A percentile compares a stretch with the other conserved stretches of the same genome.
Evolutionary conservation across 2,113 vertebrate genomes (phyloP).

Genomic region (Antennarius striatus): DNA sequence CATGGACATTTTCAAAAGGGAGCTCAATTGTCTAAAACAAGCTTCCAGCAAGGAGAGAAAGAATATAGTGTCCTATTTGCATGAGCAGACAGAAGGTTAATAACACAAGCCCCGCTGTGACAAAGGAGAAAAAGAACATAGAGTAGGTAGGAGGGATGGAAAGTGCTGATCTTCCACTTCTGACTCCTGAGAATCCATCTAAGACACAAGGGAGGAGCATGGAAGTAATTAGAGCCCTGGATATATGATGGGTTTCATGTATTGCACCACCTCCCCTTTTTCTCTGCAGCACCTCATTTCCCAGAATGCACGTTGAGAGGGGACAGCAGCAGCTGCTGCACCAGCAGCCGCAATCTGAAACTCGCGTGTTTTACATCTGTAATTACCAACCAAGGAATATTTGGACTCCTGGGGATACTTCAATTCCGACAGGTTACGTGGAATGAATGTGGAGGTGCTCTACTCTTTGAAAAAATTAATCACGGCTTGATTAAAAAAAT

Average conservation of each 20-base stretch:
- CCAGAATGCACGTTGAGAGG: conserved; percentile 44
- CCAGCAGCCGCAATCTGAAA: conserved; percentile 12
- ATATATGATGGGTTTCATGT: conserved; percentile 61
- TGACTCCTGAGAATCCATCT: conserved; percentile 65
- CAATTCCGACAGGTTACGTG: not conserved
- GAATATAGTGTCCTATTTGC: conserved; percentile 64
- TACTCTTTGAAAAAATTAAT: not conserved
- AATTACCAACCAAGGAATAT: conserved; percentile 5
- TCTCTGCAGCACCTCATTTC: conserved; percentile 48
- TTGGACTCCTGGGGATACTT: not conserved
- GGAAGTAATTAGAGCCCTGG: conserved; percentile 68
- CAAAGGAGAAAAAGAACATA: conserved; percentile 62
- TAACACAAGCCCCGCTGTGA: conserved; percentile 72
- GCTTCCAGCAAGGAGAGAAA: conserved; percentile 30
- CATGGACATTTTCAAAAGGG: conserved; percentile 43
- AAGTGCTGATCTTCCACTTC: conserved; percentile 75
- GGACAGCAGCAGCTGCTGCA: conserved; percentile 16
- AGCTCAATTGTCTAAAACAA: conserved; percentile 49
- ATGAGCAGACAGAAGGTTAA: conserved; percentile 81
- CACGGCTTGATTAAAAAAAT: not conserved
- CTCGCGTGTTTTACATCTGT: conserved; percentile 1
- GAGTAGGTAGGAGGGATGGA: conserved; percentile 62
- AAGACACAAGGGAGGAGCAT: conserved; percentile 66
- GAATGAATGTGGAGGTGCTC: not conserved
- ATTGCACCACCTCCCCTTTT: conserved; percentile 36